Evolutionary conservation across 2,888 invertebrate species (phyloP).

Genomic region (Blera fallax): DNA sequence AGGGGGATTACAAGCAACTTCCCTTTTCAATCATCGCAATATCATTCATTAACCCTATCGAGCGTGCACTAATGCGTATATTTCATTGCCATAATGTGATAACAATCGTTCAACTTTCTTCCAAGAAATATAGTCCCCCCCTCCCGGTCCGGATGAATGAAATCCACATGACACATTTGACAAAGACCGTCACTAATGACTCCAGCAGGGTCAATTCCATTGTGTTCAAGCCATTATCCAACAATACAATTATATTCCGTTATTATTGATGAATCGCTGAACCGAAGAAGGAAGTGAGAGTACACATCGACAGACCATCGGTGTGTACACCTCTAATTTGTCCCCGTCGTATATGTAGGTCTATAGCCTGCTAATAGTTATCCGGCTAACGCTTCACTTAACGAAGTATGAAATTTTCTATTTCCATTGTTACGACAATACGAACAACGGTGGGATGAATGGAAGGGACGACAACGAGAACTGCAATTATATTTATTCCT

Average conservation of each 20-base stretch:
- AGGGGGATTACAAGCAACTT: not conserved
- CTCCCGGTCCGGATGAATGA: constrained; percentile 24
- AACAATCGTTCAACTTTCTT: constrained; percentile 37
- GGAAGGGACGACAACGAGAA: constrained; percentile 33
- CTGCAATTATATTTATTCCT: constrained; percentile 38
- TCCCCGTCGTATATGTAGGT: constrained; percentile 2
- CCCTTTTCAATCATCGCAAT: not conserved
- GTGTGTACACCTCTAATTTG: constrained; percentile 58
- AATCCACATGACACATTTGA: constrained; percentile 32
- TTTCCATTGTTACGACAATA: constrained; percentile 30
- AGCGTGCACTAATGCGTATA: not conserved
- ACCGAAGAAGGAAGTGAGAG: constrained; percentile 9
- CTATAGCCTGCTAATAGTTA: constrained; percentile 7
- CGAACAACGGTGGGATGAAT: constrained; percentile 8
- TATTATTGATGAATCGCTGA: constrained; percentile 49
- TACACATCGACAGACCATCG: no score
- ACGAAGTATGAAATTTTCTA: constrained; percentile 60
- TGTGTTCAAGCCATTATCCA: constrained; percentile 51
- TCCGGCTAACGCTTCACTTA: constrained; percentile 46
- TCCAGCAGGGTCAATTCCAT: constrained; percentile 47
- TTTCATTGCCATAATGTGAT: constrained; percentile 27
- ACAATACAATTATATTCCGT: constrained; percentile 60
- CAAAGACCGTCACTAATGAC: constrained; percentile 31
- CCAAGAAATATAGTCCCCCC: not conserved
- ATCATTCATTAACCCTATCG: not conserved